These are phyloP conservation scores for Drosophila hamatofila DNA, from an alignment of 2,888 invertebrate genomes.

Conservation along the genomic window DNA sequence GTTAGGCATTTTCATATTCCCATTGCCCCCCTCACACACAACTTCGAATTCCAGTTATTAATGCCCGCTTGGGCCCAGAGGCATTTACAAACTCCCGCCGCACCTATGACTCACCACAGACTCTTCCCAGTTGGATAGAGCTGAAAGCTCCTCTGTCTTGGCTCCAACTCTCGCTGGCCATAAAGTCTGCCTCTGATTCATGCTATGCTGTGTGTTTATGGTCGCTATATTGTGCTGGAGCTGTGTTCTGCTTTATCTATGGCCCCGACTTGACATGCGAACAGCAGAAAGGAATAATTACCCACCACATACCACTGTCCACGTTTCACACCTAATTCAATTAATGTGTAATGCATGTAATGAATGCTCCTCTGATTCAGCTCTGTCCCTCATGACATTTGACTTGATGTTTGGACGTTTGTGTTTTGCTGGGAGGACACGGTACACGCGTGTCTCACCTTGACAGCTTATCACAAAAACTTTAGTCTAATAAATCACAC, in stretches of 20 bases:
- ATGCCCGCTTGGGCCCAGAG: slow-evolving; percentile 53
- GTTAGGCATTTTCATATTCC: not conserved
- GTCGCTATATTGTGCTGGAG: slow-evolving; percentile 4
- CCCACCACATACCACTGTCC: slow-evolving; percentile 44
- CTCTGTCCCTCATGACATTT: slow-evolving; percentile 54
- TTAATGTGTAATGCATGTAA: slow-evolving; percentile 63
- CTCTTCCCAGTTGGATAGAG: not conserved
- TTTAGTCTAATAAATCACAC: slow-evolving; percentile 6
- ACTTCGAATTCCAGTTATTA: slow-evolving; percentile 44
- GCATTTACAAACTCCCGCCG: slow-evolving; percentile 50
- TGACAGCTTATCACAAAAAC: slow-evolving; percentile 21
- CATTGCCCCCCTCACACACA: slow-evolving; percentile 1
- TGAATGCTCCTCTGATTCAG: slow-evolving; percentile 41
- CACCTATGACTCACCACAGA: slow-evolving; percentile 56
- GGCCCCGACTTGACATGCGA: slow-evolving; percentile 65
- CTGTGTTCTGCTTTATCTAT: slow-evolving; percentile 46
- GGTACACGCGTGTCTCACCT: not conserved
- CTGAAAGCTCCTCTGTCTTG: slow-evolving; percentile 27
- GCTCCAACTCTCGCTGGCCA: slow-evolving; percentile 22
- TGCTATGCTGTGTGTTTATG: slow-evolving; percentile 25
- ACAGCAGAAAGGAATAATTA: slow-evolving; percentile 60
- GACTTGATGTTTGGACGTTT: slow-evolving; percentile 25
- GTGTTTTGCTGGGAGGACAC: not conserved
- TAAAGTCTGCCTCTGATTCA: slow-evolving; percentile 62
- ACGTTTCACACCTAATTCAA: slow-evolving; percentile 68